Base-by-base conservation (phyloP, 2,113 vertebrate species). In the Macheiramphus alcinus region DNA sequence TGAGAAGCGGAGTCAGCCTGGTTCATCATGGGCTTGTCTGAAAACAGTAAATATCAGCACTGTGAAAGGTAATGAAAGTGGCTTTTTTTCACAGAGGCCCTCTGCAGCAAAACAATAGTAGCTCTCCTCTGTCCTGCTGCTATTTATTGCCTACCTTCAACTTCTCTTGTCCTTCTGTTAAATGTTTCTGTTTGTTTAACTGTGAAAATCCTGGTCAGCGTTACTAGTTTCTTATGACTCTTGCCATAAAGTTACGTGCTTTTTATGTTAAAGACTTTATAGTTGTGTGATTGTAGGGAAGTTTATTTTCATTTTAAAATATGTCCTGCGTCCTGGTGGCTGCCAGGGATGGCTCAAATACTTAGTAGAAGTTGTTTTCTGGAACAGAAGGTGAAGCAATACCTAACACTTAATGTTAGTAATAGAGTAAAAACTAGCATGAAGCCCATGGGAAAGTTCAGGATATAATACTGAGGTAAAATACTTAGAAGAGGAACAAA, bases 161-260 rank as follows among this genome's bases (percentile, higher is more conserved):
- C 48, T 91, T 38, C 15, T 18, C 38, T 48, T 34, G 27, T 47
- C 26, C 40, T 70, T 22, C 61, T 42, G 10, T 42, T 74, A 61
- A 61, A 34, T 26, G 45, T 38, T 78, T 34, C 62, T 62, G 20
- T 73, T 59, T 22, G 38, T 42, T 18, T 45, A 73, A 56, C 72
- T 34, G 4, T 62, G 72, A 40, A 47, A 74, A 73, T 38, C 23
- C 36, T 21, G 4, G 8, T 40, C 20, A 4, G 34, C 0, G 0
- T 23, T 48, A 12, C 21, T 32, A 19, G 32, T 67, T 38, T 50
- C 40, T 70, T 61, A n/a, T 2, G 31, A 38, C 9, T 72, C 40
- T 68, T 85, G 36, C 32, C 19, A 5, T 50, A 14, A 56, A 26
- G 15, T 31, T 23, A 19, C 2, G 2, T 25, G 47, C 12, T 62